Evolutionary conservation across 2,888 invertebrate genomes (phyloP).

Genomic region (Ectemnius continuus): DNA sequence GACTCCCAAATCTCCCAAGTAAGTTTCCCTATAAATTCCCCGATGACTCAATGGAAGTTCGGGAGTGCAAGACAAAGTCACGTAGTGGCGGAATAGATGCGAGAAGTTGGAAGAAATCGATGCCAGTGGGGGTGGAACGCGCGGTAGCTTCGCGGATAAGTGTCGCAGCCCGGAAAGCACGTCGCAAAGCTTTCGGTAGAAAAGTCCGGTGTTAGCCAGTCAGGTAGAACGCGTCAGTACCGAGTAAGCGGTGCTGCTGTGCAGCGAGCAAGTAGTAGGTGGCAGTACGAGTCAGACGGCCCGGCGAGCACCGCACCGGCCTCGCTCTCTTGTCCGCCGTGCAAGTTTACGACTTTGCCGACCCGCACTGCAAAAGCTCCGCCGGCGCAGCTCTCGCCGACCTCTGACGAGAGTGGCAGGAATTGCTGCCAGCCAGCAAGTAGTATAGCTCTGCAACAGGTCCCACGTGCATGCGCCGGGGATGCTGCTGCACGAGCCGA

Average conservation of each 20-base stretch:
- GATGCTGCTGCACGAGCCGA: not conserved
- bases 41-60: too few species aligned
- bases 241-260: slow-evolving; percentile 60
- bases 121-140: too few species aligned
- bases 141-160: not conserved
- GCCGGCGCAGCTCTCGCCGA: slow-evolving; percentile 34
- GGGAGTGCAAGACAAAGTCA: too few species aligned
- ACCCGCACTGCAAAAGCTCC: slow-evolving; percentile 45
- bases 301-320: slow-evolving; percentile 7
- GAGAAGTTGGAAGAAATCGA: too few species aligned
- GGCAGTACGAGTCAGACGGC: slow-evolving; percentile 71
- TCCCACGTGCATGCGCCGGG: slow-evolving; percentile 46
- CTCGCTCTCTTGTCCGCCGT: slow-evolving; percentile 8
- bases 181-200: slow-evolving; percentile 17
- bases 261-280: slow-evolving; percentile 66
- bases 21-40: too few species aligned
- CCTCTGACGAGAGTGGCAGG: slow-evolving; percentile 50
- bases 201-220: slow-evolving; percentile 8
- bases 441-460: slow-evolving; percentile 50
- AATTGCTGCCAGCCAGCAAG: slow-evolving; percentile 22
- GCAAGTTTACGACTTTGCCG: slow-evolving; percentile 51
- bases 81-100: too few species aligned
- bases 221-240: slow-evolving; percentile 72
- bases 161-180: not conserved
- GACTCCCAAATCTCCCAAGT: too few species aligned